Conservation (phyloP, 2,888 invertebrate genomes). For the Urechis unicinctus region DNA sequence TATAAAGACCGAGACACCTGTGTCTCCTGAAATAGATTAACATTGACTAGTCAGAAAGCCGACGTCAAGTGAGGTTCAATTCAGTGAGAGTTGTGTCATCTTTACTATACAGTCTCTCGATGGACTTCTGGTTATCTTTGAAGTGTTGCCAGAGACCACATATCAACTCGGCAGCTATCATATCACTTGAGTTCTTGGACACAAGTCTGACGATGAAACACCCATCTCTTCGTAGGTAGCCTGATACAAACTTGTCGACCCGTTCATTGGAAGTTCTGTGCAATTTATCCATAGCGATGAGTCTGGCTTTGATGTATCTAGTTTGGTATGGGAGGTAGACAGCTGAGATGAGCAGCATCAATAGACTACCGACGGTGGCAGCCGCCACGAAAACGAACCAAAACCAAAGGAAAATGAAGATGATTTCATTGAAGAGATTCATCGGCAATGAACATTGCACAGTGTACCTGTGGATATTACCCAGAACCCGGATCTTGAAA, state of each 20-base stretch:
- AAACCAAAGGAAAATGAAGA: conserved; percentile 14
- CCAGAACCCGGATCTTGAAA: conserved; percentile 18
- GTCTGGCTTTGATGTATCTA: conserved; percentile 3
- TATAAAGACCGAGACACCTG: too few relatives aligned
- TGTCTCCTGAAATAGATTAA: too few relatives aligned
- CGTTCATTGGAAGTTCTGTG: not conserved
- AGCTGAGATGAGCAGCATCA: conserved; percentile 5
- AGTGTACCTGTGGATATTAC: conserved; percentile 16
- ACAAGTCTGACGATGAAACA: conserved; percentile 10
- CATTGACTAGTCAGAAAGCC: too few relatives aligned
- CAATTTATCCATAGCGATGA: conserved; percentile 9
- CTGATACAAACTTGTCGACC: conserved; percentile 4
- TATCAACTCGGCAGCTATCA: conserved; percentile 14
- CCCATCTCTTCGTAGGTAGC: conserved; percentile 11
- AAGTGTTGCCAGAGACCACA: conserved; percentile 10
- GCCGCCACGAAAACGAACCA: conserved; percentile 10
- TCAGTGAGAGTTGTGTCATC: too few relatives aligned
- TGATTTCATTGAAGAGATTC: too few relatives aligned
- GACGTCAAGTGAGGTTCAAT: too few relatives aligned
- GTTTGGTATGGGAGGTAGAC: conserved; percentile 7
- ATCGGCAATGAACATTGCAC: conserved; percentile 18
- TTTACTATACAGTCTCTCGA: too few relatives aligned
- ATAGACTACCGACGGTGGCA: conserved; percentile 9
- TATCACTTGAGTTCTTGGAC: conserved; percentile 12
- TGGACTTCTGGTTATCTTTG: not conserved